Evolutionary conservation across 2,888 invertebrate species (phyloP).

Genomic region (Erebia palarica): DNA sequence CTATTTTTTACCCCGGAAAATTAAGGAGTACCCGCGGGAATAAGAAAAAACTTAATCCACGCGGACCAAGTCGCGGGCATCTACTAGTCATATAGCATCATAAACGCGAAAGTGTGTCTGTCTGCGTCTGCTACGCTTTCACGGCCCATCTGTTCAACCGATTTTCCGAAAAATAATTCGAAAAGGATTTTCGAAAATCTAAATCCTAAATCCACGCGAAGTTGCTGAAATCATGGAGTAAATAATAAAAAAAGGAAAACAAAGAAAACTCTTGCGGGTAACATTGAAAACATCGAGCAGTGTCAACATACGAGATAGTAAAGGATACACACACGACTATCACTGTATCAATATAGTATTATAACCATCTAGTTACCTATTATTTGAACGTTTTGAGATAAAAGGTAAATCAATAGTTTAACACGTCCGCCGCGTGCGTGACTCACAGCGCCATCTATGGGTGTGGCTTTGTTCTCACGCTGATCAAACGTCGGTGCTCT

Average conservation of each 20-base stretch:
- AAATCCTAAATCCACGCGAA: background rate
- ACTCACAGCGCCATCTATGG: too few relatives aligned
- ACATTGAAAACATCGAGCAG: constrained; percentile 34
- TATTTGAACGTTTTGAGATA: constrained; percentile 57
- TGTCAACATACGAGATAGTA: constrained; percentile 52
- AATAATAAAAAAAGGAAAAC: background rate
- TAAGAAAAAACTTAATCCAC: too few relatives aligned
- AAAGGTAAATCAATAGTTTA: constrained; percentile 52
- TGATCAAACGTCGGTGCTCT: too few relatives aligned
- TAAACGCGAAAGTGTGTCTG: too few relatives aligned
- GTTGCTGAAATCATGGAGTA: background rate
- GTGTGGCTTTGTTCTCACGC: too few relatives aligned
- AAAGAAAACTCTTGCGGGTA: constrained; percentile 15
- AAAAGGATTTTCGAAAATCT: background rate
- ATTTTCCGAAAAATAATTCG: background rate
- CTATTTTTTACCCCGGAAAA: too few relatives aligned
- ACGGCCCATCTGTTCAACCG: too few relatives aligned
- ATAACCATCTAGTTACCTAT: constrained; percentile 40
- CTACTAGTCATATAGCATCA: too few relatives aligned
- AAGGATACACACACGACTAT: constrained; percentile 55
- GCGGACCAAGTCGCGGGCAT: too few relatives aligned
- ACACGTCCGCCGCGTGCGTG: background rate
- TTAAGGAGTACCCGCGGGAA: too few relatives aligned
- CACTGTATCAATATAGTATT: constrained; percentile 64
- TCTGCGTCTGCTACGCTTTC: too few relatives aligned